Evolutionary conservation across 2,888 invertebrate genomes (phyloP).

Genomic region (Tubulanus polymorphus): DNA sequence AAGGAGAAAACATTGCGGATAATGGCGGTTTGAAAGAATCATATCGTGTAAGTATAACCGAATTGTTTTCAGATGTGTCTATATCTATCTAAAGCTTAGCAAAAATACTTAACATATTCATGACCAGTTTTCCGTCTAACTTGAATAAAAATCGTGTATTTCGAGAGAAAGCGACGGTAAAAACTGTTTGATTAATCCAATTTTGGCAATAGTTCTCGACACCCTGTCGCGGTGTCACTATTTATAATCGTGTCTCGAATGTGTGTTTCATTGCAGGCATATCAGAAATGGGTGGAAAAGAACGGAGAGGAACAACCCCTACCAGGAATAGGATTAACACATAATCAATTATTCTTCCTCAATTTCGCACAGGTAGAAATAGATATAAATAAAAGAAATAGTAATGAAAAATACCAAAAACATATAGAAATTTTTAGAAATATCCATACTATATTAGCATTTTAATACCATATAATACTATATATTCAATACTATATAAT

Average conservation of each 20-base stretch:
- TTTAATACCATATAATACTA: no score
- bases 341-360: constrained; percentile 55
- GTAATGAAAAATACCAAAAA: no score
- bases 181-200: not conserved
- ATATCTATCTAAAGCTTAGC: no score
- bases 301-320: constrained; percentile 55
- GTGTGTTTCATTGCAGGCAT: constrained; percentile 27
- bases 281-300: constrained; percentile 34
- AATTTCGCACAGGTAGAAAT: constrained; percentile 58
- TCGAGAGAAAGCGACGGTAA: no score
- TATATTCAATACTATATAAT: no score
- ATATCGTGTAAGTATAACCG: constrained; percentile 33
- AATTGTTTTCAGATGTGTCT: no score
- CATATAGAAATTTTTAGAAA: no score
- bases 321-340: constrained; percentile 50
- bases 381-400: no score
- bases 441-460: no score
- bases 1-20: constrained; percentile 49
- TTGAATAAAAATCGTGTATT: no score
- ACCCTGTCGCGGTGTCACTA: not conserved
- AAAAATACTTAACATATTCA: no score
- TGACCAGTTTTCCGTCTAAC: no score
- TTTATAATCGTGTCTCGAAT: not conserved
- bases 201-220: not conserved
- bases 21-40: constrained; percentile 45